These are phyloP conservation scores for Napeogenes sylphis DNA, from an alignment of 2,888 invertebrate species.

Conservation along the genomic window DNA sequence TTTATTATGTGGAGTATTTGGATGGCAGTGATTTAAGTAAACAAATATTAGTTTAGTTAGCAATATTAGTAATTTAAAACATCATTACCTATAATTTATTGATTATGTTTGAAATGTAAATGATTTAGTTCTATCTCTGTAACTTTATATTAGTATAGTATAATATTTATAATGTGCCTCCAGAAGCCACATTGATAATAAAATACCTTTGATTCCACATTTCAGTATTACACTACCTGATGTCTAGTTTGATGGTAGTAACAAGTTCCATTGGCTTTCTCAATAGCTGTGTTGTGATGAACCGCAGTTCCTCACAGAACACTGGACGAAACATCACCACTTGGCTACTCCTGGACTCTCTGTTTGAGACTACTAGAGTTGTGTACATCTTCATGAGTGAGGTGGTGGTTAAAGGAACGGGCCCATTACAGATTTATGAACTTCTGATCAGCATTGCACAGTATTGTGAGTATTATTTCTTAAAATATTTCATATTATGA, in stretches of 20 bases:
- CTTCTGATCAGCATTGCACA: conserved; percentile 60
- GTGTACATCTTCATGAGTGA: conserved; percentile 65
- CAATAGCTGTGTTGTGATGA: conserved; percentile 61
- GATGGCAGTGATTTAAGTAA: conserved; percentile 55
- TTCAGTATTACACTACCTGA: conserved; percentile 63
- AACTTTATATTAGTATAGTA: too few relatives aligned
- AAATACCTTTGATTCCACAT: neutral
- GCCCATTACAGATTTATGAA: conserved; percentile 57
- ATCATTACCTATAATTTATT: neutral
- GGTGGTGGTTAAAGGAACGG: conserved; percentile 56
- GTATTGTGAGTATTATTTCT: conserved; percentile 48
- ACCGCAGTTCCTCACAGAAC: conserved; percentile 49
- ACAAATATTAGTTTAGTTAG: conserved; percentile 19
- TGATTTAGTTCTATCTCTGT: too few relatives aligned
- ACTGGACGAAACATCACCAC: conserved; percentile 56
- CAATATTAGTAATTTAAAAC: conserved; percentile 3
- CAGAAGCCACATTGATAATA: neutral
- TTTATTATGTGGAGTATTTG: conserved; percentile 56
- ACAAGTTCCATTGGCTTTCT: conserved; percentile 62
- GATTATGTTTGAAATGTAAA: too few relatives aligned
- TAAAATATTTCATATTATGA: too few relatives aligned
- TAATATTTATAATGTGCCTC: neutral
- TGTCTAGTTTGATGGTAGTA: conserved; percentile 57
- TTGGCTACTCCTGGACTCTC: conserved; percentile 65
- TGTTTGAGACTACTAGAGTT: conserved; percentile 66